Percentiles rank a stretch among this genome's conserved stretches.
Conservation (phyloP, 2,888 invertebrate genomes). For the Parnassius glacialis region DNA sequence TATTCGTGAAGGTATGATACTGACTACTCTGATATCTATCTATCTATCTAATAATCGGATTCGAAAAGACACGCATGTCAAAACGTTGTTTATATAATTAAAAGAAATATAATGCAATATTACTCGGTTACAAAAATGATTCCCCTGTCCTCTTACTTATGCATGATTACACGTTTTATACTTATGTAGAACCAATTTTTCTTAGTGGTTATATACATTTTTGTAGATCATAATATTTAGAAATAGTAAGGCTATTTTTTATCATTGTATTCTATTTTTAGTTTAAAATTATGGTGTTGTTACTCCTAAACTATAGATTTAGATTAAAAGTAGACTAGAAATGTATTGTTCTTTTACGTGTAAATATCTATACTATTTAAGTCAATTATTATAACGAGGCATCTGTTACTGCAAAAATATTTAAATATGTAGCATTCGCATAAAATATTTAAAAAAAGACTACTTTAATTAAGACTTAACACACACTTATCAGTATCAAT, state of each 20-base stretch:
- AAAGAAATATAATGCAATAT: slow-evolving; percentile 1
- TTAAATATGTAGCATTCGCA: too few species aligned
- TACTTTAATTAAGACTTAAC: too few species aligned
- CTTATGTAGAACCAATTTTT: slow-evolving; percentile 17
- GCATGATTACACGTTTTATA: slow-evolving; percentile 24
- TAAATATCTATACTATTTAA: neutral
- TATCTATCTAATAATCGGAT: too few species aligned
- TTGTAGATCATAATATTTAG: slow-evolving; percentile 23
- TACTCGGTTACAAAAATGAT: slow-evolving; percentile 12
- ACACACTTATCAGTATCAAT: too few species aligned
- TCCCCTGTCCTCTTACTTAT: slow-evolving; percentile 11
- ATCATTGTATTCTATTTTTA: slow-evolving; percentile 28
- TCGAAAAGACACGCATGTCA: slow-evolving; percentile 5
- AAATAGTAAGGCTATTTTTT: slow-evolving; percentile 20
- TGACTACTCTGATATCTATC: too few species aligned
- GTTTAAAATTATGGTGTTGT: neutral
- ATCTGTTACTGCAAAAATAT: too few species aligned
- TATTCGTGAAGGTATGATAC: slow-evolving; percentile 93
- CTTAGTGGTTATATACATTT: slow-evolving; percentile 14
- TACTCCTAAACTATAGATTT: neutral
- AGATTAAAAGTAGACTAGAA: slow-evolving; percentile 14
- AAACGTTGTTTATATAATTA: slow-evolving; percentile 4
- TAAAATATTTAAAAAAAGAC: too few species aligned
- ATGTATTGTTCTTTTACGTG: neutral
- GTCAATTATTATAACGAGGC: too few species aligned